Conservation (phyloP, 2,888 invertebrate species). For the Flexamia atlantica region DNA sequence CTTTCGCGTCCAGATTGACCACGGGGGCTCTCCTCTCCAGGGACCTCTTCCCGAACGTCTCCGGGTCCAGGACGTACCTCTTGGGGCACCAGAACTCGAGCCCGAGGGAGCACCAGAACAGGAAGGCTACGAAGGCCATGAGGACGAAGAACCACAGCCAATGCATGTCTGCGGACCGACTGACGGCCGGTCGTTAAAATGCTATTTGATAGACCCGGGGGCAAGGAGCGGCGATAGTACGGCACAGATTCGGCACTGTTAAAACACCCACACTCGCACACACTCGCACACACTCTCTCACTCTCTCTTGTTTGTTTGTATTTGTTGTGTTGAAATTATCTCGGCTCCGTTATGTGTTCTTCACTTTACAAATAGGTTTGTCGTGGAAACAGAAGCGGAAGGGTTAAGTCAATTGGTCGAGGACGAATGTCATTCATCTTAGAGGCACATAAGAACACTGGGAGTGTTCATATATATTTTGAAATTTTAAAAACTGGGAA, state of each 20-base stretch:
- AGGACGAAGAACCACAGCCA: slow-evolving; percentile 24
- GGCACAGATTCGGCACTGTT: slow-evolving; percentile 10
- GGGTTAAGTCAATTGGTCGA: too few species aligned
- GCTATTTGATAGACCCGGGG: background rate
- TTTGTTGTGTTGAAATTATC: background rate
- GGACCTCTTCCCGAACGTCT: background rate
- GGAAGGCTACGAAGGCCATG: background rate
- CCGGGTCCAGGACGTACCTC: slow-evolving; percentile 23
- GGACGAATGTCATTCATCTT: too few species aligned
- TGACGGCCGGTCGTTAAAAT: background rate
- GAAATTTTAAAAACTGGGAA: too few species aligned
- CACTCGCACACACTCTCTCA: background rate
- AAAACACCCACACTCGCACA: background rate
- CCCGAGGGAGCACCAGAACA: slow-evolving; percentile 18
- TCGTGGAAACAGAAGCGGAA: too few species aligned
- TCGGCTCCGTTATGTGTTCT: background rate
- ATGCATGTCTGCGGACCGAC: background rate
- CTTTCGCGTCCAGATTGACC: background rate
- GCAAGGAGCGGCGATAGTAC: slow-evolving; percentile 10
- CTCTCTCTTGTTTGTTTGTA: background rate
- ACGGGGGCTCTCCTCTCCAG: background rate
- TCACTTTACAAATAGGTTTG: too few species aligned
- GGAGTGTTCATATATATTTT: too few species aligned
- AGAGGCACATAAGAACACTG: too few species aligned
- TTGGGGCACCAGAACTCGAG: slow-evolving; percentile 7